Conservation (phyloP, 1,140 invertebrate species). For the Sitobion miscanthi region DNA sequence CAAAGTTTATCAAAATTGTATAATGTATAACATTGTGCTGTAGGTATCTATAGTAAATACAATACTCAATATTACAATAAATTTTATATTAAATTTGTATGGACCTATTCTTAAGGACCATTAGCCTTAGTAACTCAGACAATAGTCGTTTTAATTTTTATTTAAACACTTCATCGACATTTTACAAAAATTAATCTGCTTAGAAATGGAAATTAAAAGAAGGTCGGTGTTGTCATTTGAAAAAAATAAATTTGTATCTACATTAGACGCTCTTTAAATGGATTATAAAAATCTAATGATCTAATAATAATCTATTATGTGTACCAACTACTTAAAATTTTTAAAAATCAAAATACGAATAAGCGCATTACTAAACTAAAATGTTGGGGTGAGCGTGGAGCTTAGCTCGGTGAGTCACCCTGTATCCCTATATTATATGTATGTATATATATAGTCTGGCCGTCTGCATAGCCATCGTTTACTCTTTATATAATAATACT, state of each 20-base stretch:
- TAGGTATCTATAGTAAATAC: no score
- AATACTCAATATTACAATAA: background rate
- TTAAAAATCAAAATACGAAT: background rate
- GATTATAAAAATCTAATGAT: background rate
- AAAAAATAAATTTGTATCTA: background rate
- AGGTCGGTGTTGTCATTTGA: background rate
- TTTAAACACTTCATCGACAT: background rate
- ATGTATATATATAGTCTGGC: background rate
- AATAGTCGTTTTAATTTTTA: background rate
- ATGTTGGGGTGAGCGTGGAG: background rate
- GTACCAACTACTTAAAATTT: background rate
- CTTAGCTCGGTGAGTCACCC: background rate
- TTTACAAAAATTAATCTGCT: background rate
- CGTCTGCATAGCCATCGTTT: background rate
- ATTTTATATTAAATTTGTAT: background rate
- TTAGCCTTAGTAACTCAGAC: background rate
- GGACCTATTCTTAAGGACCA: background rate
- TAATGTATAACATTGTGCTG: background rate
- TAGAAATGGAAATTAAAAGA: background rate
- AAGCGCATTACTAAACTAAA: background rate
- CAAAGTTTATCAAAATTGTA: background rate
- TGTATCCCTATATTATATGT: background rate
- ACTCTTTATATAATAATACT: slow-evolving; percentile 13
- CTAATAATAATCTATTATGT: background rate
- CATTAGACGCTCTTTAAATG: background rate